Conservation (phyloP, 2,797 vertebrate genomes). For the Micrastur ruficollis region DNA sequence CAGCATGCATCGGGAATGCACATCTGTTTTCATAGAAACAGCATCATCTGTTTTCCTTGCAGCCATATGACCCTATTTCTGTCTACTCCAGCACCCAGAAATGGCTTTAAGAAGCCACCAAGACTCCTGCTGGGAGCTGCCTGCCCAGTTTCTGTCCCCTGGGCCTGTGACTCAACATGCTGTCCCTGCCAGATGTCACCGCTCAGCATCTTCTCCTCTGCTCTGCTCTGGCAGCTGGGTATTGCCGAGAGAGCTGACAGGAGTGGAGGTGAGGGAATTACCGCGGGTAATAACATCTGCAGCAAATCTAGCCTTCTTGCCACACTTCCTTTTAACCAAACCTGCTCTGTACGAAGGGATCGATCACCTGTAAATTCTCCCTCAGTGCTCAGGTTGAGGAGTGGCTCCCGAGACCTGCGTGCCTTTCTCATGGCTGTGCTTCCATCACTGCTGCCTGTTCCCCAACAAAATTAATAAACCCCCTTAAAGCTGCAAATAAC, state of each 20-base stretch:
- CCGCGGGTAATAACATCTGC: not conserved
- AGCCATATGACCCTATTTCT: not conserved
- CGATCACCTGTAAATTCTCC: not conserved
- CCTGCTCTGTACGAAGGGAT: not conserved
- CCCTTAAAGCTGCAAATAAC: not conserved
- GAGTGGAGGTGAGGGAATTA: not conserved
- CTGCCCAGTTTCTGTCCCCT: not conserved
- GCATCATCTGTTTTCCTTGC: not conserved
- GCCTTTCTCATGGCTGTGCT: fast-evolving
- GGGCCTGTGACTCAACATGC: fast-evolving
- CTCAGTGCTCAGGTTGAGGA: not conserved
- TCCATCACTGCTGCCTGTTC: not conserved
- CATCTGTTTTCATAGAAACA: not conserved
- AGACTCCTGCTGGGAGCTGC: not conserved
- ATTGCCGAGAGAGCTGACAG: not conserved
- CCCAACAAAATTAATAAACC: not conserved
- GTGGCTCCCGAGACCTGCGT: fast-evolving
- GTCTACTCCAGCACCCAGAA: not conserved
- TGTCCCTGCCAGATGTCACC: not conserved
- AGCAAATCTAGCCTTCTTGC: not conserved
- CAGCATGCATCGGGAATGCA: not conserved
- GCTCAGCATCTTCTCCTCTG: not conserved
- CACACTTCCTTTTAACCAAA: not conserved
- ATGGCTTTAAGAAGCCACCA: not conserved
- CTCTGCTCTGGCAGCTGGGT: not conserved